Evolutionary conservation across 2,113 vertebrate species (phyloP), one percentile per base, ranked within the genome.

Genomic region (Scartelaos histophorus): DNA sequence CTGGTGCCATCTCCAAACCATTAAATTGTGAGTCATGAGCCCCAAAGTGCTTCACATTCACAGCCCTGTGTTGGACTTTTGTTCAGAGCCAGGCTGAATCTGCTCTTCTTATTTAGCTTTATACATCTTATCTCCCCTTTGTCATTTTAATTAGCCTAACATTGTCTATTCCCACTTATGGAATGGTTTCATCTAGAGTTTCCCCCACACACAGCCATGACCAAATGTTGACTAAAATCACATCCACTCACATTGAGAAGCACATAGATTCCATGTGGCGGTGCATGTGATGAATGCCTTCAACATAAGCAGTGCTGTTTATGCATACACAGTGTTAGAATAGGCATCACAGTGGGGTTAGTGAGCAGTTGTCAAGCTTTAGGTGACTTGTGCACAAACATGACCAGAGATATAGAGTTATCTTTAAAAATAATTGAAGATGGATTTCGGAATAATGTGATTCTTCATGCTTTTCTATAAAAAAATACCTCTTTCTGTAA

Each of bases 91-190:
- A 25, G 16, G 74, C 56, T 82, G 79, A 46, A 71, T 79, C 68
- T 72, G 76, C 69, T 80, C 72, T 25, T 72, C 71, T 88, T 79
- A 82, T 82, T 70, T 62, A 69, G 70, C 80, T 80, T 86, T 74
- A 73, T 87, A 87, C 80, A 73, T 81, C 61, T 72, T 78, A 72
- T 71, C 62, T 80, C 75, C 74, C 71, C 74, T 82, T 81, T 71
- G 61, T 87, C 70, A 81, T 86, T 81, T 85, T 75, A 85, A 89
- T 90, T 85, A 85, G 81, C 84, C 84, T 84, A 80, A 81, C 80
- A 75, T 74, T 76, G 77, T 73, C 71, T 78, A 54, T 69, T 69
- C 64, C 65, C 43, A 57, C 69, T 72, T 49, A 77, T 64, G 61
- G 47, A 62, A 67, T 73, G 68, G 76, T 71, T 71, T 81, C 75